Percentiles rank a stretch among this genome's conserved stretches.
Evolutionary conservation across 2,888 invertebrate genomes (phyloP).

Genomic region (Hanleya hanleyi): DNA sequence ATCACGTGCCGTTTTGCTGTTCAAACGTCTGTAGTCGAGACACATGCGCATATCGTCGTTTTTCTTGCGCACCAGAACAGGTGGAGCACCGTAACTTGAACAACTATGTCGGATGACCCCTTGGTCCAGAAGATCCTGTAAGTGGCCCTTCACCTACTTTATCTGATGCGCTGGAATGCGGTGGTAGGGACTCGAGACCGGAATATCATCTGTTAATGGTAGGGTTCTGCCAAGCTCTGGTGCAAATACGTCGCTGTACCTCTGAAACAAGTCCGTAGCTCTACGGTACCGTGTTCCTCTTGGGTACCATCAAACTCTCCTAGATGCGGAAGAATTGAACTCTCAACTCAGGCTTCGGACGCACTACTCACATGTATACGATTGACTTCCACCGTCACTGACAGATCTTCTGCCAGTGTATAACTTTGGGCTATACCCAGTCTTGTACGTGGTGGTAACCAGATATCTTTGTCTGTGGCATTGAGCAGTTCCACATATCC

Average conservation of each 20-base stretch:
- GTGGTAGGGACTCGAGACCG: constrained; percentile 14
- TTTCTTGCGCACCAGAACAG: constrained; percentile 39
- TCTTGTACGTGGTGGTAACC: constrained; percentile 8
- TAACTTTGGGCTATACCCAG: background rate
- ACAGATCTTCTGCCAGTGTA: background rate
- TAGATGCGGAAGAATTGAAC: too few relatives aligned
- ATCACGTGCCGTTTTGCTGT: constrained; percentile 33
- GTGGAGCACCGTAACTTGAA: constrained; percentile 38
- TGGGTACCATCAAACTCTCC: too few relatives aligned
- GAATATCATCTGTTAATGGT: background rate
- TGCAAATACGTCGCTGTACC: constrained; percentile 12
- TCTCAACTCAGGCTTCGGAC: too few relatives aligned
- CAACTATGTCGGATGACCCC: background rate
- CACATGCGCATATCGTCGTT: constrained; percentile 31
- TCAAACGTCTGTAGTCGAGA: constrained; percentile 32
- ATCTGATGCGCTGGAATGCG: constrained; percentile 19
- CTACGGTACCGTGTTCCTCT: too few relatives aligned
- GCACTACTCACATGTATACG: background rate
- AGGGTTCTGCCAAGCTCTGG: constrained; percentile 2
- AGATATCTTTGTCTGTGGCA: constrained; percentile 1
- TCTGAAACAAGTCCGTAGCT: constrained; percentile 2
- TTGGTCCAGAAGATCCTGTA: constrained; percentile 22
- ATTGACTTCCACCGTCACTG: background rate
- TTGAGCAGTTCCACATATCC: constrained; percentile 11
- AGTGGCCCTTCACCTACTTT: constrained; percentile 16